Conservation (phyloP, 2,888 invertebrate genomes). For the Cephus pulcher region DNA sequence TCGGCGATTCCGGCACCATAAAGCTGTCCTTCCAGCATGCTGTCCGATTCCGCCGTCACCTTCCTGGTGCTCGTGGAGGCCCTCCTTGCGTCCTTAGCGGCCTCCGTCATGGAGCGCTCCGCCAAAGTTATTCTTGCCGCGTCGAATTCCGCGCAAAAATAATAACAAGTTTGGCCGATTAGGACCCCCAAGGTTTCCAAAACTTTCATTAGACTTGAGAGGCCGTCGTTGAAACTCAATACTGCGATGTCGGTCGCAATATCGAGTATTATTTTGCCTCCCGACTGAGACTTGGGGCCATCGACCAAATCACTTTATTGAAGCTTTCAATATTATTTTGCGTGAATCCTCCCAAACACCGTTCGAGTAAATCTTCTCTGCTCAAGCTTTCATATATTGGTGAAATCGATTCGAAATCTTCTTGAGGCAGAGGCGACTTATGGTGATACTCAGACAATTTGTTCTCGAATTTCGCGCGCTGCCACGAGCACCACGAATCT, state of each 20-base stretch:
- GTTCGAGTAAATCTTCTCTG: neutral
- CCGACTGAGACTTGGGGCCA: conserved; percentile 13
- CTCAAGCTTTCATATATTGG: conserved; percentile 15
- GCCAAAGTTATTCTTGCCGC: conserved; percentile 23
- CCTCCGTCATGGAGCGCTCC: conserved; percentile 20
- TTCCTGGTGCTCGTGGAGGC: conserved; percentile 21
- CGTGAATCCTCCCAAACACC: conserved; percentile 18
- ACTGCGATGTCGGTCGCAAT: conserved; percentile 22
- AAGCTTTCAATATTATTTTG: conserved; percentile 22
- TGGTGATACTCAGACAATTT: neutral
- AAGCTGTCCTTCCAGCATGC: conserved; percentile 3
- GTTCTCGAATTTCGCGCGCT: conserved; percentile 23
- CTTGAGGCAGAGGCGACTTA: no score
- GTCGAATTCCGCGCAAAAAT: conserved; percentile 24
- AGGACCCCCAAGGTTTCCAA: conserved; percentile 22
- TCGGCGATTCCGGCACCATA: conserved; percentile 14
- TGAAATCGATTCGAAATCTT: neutral
- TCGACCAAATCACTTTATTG: conserved; percentile 11
- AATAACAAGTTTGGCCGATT: conserved; percentile 26
- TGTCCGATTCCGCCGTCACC: conserved; percentile 3
- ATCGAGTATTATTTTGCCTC: conserved; percentile 1
- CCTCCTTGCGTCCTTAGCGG: conserved; percentile 14
- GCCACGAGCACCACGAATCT: conserved; percentile 36
- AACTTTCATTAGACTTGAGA: conserved; percentile 22
- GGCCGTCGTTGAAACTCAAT: conserved; percentile 25